Evolutionary conservation across 2,113 vertebrate genomes (phyloP).

Genomic region (Solenodon paradoxus): DNA sequence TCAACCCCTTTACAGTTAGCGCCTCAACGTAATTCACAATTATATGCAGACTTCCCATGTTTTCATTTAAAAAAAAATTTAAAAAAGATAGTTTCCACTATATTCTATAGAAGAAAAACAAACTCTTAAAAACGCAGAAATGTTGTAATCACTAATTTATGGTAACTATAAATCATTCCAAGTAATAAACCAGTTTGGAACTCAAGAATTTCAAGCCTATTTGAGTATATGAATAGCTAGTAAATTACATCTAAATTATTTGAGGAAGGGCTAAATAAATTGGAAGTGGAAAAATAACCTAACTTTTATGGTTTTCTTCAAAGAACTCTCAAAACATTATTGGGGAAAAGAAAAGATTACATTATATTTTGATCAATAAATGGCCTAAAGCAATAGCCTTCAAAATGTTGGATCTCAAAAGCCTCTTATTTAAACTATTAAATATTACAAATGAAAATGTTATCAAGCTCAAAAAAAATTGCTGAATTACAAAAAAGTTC

Average conservation of each 20-base stretch:
- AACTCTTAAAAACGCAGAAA: not conserved
- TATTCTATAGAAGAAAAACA: not conserved
- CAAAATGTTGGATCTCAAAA: not conserved
- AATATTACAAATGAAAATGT: too few relatives aligned
- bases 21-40: too few relatives aligned
- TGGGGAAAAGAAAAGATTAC: not conserved
- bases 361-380: not conserved
- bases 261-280: not conserved
- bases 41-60: too few relatives aligned
- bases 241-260: conserved; percentile 19
- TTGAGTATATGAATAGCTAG: not conserved
- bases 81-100: not conserved
- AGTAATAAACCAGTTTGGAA: not conserved
- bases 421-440: not conserved
- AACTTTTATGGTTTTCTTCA: not conserved
- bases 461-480: too few relatives aligned
- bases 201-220: not conserved
- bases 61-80: too few relatives aligned
- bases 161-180: not conserved
- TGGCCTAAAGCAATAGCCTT: not conserved
- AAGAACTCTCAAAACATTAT: not conserved
- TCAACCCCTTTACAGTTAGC: too few relatives aligned
- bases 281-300: conserved; percentile 3
- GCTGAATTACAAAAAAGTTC: too few relatives aligned
- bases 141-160: not conserved